Percentiles rank a stretch among this genome's conserved stretches.
phyloP scores from a whole-genome alignment of 2,113 vertebrate genomes.

The Elephas maximus region DNA sequence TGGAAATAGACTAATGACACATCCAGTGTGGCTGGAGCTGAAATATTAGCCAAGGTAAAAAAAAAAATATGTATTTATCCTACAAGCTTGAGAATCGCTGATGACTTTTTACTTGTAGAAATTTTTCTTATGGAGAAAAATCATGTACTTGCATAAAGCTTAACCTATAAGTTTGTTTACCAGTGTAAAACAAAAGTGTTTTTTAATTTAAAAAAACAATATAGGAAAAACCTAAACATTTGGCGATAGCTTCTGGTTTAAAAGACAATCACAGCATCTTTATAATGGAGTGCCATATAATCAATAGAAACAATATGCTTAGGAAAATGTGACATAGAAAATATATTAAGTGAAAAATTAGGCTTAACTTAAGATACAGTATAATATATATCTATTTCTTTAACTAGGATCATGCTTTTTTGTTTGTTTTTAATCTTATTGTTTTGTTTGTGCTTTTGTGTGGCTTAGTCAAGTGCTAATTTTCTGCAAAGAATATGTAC shows the following conservation, averaged over 20 bases:
- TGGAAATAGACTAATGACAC: background rate
- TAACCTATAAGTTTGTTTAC: background rate
- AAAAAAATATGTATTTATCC: background rate
- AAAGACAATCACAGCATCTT: background rate
- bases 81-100: background rate
- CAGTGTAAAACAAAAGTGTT: too few species aligned
- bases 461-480: background rate
- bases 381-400: background rate
- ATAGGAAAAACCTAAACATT: background rate
- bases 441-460: background rate
- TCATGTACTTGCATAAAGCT: background rate
- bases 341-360: background rate
- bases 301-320: background rate
- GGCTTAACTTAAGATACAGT: background rate
- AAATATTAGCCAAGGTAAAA: background rate
- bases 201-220: background rate
- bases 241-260: background rate
- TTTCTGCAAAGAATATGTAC: conserved; percentile 28
- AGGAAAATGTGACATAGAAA: conserved; percentile 4
- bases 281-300: background rate
- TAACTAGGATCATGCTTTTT: background rate
- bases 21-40: background rate
- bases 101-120: background rate
- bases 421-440: background rate
- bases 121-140: conserved; percentile 41